Evolutionary conservation across 2,888 invertebrate species (phyloP).

Genomic region (Athalia cordata): DNA sequence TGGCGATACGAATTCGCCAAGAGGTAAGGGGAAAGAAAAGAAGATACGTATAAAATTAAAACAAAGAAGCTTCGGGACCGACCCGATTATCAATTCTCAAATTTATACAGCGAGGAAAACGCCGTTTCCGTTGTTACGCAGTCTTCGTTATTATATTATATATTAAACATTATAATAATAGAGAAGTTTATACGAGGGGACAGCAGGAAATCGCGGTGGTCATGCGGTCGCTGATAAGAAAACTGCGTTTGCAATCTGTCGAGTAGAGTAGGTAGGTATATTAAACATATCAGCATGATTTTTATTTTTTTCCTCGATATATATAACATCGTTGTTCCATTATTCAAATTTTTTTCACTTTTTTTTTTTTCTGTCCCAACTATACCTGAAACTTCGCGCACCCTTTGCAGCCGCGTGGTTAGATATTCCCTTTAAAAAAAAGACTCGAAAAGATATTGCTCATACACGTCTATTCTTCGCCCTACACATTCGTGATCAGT

Average conservation of each 20-base stretch:
- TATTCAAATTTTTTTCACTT: too few relatives aligned
- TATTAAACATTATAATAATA: too few relatives aligned
- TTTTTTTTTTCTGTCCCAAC: too few relatives aligned
- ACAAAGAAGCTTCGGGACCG: background rate
- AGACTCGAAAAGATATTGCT: too few relatives aligned
- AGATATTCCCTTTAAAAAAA: too few relatives aligned
- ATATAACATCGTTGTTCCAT: background rate
- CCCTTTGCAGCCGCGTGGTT: too few relatives aligned
- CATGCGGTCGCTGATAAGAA: slow-evolving; percentile 17
- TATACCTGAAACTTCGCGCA: too few relatives aligned
- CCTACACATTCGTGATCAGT: too few relatives aligned
- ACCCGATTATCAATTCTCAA: slow-evolving; percentile 18
- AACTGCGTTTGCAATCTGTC: slow-evolving; percentile 22
- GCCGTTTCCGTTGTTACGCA: slow-evolving; percentile 36
- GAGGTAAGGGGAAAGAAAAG: too few relatives aligned
- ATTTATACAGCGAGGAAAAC: slow-evolving; percentile 7
- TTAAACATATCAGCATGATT: background rate
- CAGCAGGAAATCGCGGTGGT: slow-evolving; percentile 23
- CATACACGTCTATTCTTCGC: too few relatives aligned
- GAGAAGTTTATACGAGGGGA: background rate
- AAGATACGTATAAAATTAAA: too few relatives aligned
- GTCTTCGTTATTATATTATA: background rate
- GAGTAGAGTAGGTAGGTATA: slow-evolving; percentile 3
- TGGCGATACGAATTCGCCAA: too few relatives aligned
- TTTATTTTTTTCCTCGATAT: background rate